Evolutionary conservation across 2,888 invertebrate genomes (phyloP).

Genomic region (Alviniconcha strummeri): DNA sequence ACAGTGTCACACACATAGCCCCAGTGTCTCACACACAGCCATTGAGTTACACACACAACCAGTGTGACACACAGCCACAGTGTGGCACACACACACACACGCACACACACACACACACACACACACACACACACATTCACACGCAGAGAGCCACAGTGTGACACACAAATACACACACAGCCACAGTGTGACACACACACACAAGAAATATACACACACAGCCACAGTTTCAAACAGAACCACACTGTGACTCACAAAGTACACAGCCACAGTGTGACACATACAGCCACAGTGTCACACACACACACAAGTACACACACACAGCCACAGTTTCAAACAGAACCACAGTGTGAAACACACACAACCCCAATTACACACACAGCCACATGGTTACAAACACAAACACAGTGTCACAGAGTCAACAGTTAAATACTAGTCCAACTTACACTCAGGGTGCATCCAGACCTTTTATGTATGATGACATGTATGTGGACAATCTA

Average conservation of each 20-base stretch:
- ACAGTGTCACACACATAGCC: not conserved
- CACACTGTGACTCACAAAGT: not conserved
- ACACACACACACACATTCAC: not conserved
- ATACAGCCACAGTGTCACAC: not conserved
- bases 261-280: not conserved
- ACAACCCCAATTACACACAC: conserved; percentile 4
- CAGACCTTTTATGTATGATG: too few species aligned
- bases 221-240: not conserved
- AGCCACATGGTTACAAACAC: conserved; percentile 3
- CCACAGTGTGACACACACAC: not conserved
- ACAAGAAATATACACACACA: not conserved
- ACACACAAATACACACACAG: conserved; percentile 7
- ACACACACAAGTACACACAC: conserved; percentile 3
- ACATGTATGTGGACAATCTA: too few species aligned
- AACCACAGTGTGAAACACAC: not conserved
- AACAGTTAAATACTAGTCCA: too few species aligned
- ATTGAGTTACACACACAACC: not conserved
- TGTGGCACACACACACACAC: not conserved
- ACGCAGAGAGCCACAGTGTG: not conserved
- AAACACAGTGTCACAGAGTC: not conserved
- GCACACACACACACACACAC: too few species aligned
- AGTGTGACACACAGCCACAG: not conserved
- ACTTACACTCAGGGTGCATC: too few species aligned
- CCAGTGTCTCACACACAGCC: not conserved
- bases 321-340: not conserved